A percentile compares a stretch with the other conserved stretches of the same genome.
phyloP scores from a whole-genome alignment of 2,113 vertebrate genomes.

The Cryptotis parvus region DNA sequence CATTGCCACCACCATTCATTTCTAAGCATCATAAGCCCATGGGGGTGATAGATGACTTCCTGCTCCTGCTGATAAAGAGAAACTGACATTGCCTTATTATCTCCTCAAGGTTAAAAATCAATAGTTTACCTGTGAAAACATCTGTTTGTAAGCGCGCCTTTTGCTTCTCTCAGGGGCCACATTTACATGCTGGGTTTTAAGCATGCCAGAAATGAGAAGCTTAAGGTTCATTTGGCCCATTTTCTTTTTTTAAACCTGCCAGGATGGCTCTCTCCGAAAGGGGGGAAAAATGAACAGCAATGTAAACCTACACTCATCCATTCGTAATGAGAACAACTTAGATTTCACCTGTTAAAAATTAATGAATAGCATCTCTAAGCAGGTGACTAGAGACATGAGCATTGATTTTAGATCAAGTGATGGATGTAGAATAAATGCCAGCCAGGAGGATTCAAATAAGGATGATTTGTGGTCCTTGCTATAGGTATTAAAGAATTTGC shows the following conservation, averaged over 20 bases:
- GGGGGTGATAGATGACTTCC: conserved; percentile 71
- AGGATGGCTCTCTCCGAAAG: not conserved
- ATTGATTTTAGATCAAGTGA: conserved; percentile 68
- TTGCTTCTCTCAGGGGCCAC: conserved; percentile 47
- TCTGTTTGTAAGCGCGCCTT: conserved; percentile 69
- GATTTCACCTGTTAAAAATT: conserved; percentile 65
- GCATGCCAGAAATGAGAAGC: conserved; percentile 65
- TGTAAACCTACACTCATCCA: conserved; percentile 43
- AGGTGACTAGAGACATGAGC: conserved; percentile 51
- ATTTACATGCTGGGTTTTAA: conserved; percentile 70
- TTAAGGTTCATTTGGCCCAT: conserved; percentile 28
- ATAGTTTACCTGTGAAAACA: conserved; percentile 78
- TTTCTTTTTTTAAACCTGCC: conserved; percentile 66
- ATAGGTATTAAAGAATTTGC: not conserved
- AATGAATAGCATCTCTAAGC: conserved; percentile 50
- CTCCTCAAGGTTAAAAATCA: conserved; percentile 81
- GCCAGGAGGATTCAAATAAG: conserved; percentile 34
- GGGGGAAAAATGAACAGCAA: not conserved
- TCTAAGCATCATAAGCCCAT: conserved; percentile 72
- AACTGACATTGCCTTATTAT: conserved; percentile 74
- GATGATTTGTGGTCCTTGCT: not conserved
- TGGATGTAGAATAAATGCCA: conserved; percentile 46
- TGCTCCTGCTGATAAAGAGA: conserved; percentile 78
- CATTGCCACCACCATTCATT: conserved; percentile 52
- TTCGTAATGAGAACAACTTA: conserved; percentile 45